These are phyloP conservation scores for Aphidius gifuensis DNA, from an alignment of 1,140 invertebrate genomes.

Conservation along the genomic window DNA sequence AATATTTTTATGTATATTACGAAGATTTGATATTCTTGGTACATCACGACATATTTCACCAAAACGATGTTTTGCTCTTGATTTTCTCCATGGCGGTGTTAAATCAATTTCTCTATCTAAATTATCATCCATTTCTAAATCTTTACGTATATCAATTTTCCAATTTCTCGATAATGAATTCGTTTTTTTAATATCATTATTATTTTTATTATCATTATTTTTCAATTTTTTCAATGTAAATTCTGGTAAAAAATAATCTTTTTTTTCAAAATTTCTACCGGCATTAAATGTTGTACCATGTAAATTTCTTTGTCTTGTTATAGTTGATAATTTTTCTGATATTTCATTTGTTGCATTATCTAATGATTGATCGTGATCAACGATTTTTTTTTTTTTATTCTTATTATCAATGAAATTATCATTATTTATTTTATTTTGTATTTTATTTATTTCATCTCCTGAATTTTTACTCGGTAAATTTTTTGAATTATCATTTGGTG, in stretches of 20 bases:
- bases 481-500: background rate
- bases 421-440: background rate
- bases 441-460: conserved; percentile 6
- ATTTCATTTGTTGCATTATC: conserved; percentile 45
- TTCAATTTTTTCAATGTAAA: conserved; percentile 28
- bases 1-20: conserved; percentile 45
- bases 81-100: conserved; percentile 46
- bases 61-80: conserved; percentile 43
- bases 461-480: background rate
- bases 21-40: conserved; percentile 46
- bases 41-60: conserved; percentile 50
- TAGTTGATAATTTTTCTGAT: conserved; percentile 70
- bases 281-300: conserved; percentile 51
- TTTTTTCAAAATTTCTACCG: conserved; percentile 44
- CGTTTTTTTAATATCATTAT: conserved; percentile 5
- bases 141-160: conserved; percentile 4
- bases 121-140: conserved; percentile 3
- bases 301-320: conserved; percentile 60
- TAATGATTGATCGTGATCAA: background rate
- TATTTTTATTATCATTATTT: background rate
- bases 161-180: conserved; percentile 1
- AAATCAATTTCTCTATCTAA: conserved; percentile 39
- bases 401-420: background rate
- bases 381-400: background rate
- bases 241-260: conserved; percentile 5